Base-by-base conservation (phyloP, 2,113 vertebrate species). In the Blennius ocellaris region DNA sequence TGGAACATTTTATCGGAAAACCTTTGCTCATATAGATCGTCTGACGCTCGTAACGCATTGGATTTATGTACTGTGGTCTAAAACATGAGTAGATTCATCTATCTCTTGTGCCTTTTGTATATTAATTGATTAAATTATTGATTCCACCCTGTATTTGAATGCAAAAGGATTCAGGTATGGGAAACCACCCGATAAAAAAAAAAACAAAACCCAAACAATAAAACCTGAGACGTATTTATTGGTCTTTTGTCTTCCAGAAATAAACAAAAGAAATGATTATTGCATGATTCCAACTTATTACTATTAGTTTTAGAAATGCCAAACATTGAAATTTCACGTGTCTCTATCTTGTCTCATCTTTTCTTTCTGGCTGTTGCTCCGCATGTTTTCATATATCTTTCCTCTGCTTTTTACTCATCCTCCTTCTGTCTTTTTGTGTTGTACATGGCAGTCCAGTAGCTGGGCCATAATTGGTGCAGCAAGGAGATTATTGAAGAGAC, bases 51-150 rank as follows among this genome's bases (percentile, higher is more conserved):
- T 75, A 60, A 58, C 55, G 51, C 41, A 14, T 2, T 70, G 66
- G 15, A 74, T 69, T 74, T 64, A 75, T 80, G 56, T 58, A 30
- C 40, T 60, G 55, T 10, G n/a, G 55, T 63, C 59, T 56, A 2
- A 59, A 52, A 73, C 17, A 14, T 79, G 71, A 70, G 62, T 39
- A 53, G 54, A 83, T 83, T 57, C 8, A 78, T 83, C 66, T 75
- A 30, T 30, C 21, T 30, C 36, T 64, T 44, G 12, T 78, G 54
- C 2, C 48, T 52, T 63, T 71, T 71, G 39, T 38, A 52, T 55
- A 77, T 77, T 49, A 70, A 67, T 76, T 62, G 43, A 50, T 44
- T 54, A 16, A 60, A 3, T 52, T 12, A 43, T 59, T 16, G 57
- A 76, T 71, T 43, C 14, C 2, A 21, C 7, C 21, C 0, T 11